phyloP scores from a whole-genome alignment of 2,888 invertebrate species.

The Schizaphis graminum region DNA sequence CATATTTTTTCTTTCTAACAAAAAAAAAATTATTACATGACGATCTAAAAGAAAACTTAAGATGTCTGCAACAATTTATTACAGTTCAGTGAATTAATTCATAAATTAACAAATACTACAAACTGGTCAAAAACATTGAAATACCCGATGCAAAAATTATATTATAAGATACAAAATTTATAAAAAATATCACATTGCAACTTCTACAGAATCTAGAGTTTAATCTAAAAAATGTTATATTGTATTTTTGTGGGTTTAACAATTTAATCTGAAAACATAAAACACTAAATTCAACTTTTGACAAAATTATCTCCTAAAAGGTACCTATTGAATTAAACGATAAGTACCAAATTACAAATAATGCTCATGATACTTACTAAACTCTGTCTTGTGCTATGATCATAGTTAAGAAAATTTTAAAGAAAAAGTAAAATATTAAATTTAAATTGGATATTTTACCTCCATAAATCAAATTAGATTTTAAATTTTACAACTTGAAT shows the following conservation, averaged over 20 bases:
- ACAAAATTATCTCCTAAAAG: background rate
- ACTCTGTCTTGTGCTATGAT: background rate
- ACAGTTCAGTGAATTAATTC: conserved; percentile 18
- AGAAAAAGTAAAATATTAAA: background rate
- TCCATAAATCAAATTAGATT: background rate
- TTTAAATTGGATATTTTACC: background rate
- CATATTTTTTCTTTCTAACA: background rate
- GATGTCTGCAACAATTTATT: background rate
- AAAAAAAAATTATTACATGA: background rate
- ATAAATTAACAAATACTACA: conserved; percentile 4
- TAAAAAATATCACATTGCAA: background rate
- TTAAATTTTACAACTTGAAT: background rate
- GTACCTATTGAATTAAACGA: background rate
- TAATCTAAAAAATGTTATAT: background rate
- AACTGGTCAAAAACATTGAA: background rate
- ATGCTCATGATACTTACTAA: background rate
- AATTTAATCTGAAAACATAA: background rate
- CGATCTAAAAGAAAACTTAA: background rate
- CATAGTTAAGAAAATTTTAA: background rate
- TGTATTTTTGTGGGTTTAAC: background rate
- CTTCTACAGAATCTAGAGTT: background rate
- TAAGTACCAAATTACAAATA: background rate
- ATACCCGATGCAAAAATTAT: background rate
- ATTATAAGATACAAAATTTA: background rate
- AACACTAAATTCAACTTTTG: background rate